Conservation (phyloP, 2,113 vertebrate genomes). For the Corythoichthys haematopterus region DNA sequence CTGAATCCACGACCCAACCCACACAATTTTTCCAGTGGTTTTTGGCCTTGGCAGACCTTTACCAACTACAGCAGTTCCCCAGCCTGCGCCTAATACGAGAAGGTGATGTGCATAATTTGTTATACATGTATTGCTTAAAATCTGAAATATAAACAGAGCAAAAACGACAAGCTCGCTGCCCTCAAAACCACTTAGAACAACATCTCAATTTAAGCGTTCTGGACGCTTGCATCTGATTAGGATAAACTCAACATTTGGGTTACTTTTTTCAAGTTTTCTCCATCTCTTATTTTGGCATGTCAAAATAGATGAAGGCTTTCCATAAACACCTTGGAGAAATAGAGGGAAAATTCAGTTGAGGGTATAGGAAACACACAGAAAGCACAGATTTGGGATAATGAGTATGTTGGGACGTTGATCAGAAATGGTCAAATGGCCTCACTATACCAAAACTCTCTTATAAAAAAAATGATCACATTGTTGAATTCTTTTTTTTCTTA, state of each 20-base stretch:
- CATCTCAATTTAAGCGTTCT: constrained; percentile 52
- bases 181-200: constrained; percentile 65
- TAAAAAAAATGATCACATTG: constrained; percentile 15
- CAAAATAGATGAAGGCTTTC: constrained; percentile 56
- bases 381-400: constrained; percentile 38
- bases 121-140: constrained; percentile 68
- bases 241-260: constrained; percentile 39
- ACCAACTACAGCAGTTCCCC: constrained; percentile 53
- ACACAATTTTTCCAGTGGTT: constrained; percentile 72
- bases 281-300: constrained; percentile 29
- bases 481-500: constrained; percentile 37
- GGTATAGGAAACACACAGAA: constrained; percentile 31
- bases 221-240: constrained; percentile 62
- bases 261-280: constrained; percentile 12
- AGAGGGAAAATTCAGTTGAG: constrained; percentile 47
- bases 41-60: constrained; percentile 63
- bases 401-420: constrained; percentile 29
- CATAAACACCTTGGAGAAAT: constrained; percentile 62
- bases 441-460: constrained; percentile 12
- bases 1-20: constrained; percentile 60
- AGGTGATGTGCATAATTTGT: constrained; percentile 73
- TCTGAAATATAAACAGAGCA: constrained; percentile 64
- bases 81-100: constrained; percentile 64
- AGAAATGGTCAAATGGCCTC: constrained; percentile 12
- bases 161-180: constrained; percentile 52